Conservation (phyloP, 2,797 vertebrate genomes). For the Bradypodion ventrale region DNA sequence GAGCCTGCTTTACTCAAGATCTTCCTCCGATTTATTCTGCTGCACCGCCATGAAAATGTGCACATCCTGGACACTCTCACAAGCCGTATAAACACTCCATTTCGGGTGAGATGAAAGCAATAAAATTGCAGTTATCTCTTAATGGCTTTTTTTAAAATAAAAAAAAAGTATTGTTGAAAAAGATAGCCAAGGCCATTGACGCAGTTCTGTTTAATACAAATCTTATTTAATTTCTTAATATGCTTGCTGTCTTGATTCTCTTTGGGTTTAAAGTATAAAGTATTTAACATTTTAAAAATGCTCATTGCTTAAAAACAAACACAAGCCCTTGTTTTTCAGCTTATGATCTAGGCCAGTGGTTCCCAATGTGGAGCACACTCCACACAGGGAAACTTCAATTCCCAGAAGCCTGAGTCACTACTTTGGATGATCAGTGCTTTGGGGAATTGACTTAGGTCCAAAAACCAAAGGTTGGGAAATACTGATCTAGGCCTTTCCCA, state of each 20-base stretch:
- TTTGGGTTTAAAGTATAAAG: neutral
- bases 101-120: conserved; percentile 81
- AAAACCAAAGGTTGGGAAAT: no score
- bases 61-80: conserved; percentile 94
- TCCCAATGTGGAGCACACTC: no score
- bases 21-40: conserved; percentile 92
- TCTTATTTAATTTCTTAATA: neutral
- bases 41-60: conserved; percentile 92
- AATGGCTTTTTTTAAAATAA: no score
- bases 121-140: neutral
- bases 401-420: no score
- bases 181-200: neutral
- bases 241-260: neutral
- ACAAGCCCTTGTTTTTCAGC: neutral
- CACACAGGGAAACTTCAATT: no score
- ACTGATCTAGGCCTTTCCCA: neutral
- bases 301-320: neutral
- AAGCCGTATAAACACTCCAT: conserved; percentile 96
- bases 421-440: no score
- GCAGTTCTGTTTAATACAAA: neutral
- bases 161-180: neutral
- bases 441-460: no score
- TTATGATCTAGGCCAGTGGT: neutral
- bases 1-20: conserved; percentile 94
- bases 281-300: neutral